A percentile compares a stretch with the other conserved stretches of the same genome.
Conservation (phyloP, 2,113 vertebrate species). For the Mobula hypostoma region DNA sequence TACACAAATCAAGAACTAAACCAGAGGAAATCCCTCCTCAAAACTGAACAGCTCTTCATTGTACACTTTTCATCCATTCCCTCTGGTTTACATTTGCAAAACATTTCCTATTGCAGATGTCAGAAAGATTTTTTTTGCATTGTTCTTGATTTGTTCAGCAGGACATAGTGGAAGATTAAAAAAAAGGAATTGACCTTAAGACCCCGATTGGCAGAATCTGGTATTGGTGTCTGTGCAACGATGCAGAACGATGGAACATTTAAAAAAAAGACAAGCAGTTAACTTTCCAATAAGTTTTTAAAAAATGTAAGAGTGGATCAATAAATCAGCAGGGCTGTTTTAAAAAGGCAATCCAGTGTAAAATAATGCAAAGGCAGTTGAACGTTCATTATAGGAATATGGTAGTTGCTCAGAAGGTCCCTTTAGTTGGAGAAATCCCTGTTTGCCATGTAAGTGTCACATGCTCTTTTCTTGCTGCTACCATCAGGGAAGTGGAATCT, state of each 20-base stretch:
- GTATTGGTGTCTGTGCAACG: not conserved
- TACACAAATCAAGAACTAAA: slow-evolving; percentile 26
- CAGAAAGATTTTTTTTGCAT: not conserved
- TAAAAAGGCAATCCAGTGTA: not conserved
- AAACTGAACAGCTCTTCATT: not conserved
- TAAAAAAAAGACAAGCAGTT: not conserved
- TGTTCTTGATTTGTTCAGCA: slow-evolving; percentile 24
- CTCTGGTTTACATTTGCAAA: slow-evolving; percentile 16
- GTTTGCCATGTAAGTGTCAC: not conserved
- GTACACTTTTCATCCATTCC: not conserved
- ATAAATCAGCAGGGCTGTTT: not conserved
- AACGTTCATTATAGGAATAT: not conserved
- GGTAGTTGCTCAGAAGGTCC: not conserved
- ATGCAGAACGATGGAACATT: not conserved
- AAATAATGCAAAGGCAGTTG: not conserved
- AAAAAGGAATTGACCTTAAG: slow-evolving; percentile 34
- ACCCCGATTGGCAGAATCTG: slow-evolving; percentile 22
- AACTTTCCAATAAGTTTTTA: not conserved
- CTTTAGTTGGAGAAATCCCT: not conserved
- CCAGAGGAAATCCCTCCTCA: not conserved
- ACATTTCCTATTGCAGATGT: not conserved
- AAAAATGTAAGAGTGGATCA: not conserved
- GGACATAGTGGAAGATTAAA: slow-evolving; percentile 10
- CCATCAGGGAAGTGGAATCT: no score
- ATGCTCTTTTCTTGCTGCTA: no score